Percentiles rank a stretch among this genome's conserved stretches.
phyloP scores from a whole-genome alignment of 2,888 invertebrate genomes.

The Eupsilia transversa region DNA sequence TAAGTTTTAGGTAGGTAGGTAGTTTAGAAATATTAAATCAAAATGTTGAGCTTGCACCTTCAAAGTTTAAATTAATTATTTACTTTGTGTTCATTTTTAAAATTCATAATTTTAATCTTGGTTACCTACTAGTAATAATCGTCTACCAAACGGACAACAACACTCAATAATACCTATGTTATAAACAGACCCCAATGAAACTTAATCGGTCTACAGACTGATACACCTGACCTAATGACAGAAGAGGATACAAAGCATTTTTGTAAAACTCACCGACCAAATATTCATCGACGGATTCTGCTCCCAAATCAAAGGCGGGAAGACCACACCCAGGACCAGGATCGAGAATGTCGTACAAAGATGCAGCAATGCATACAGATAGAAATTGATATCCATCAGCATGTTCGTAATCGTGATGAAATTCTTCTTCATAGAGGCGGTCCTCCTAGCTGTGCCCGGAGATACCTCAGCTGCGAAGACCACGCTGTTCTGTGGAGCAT shows the following conservation, averaged over 20 bases:
- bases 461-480: slow-evolving; percentile 83
- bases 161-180: too few relatives aligned
- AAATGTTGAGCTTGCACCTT: too few relatives aligned
- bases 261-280: slow-evolving; percentile 81
- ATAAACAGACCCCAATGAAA: too few relatives aligned
- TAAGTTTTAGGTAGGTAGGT: too few relatives aligned
- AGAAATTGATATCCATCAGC: slow-evolving; percentile 88
- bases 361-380: slow-evolving; percentile 89
- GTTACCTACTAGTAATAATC: too few relatives aligned
- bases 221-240: background rate
- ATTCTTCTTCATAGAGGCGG: slow-evolving; percentile 85
- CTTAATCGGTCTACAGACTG: too few relatives aligned
- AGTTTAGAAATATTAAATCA: too few relatives aligned
- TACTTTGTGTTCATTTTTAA: too few relatives aligned
- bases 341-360: slow-evolving; percentile 89
- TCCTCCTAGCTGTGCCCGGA: slow-evolving; percentile 84
- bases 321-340: slow-evolving; percentile 88
- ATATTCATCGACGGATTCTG: slow-evolving; percentile 83
- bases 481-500: slow-evolving; percentile 80
- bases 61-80: too few relatives aligned
- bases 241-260: background rate
- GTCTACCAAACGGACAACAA: too few relatives aligned
- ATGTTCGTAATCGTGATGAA: slow-evolving; percentile 85
- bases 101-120: too few relatives aligned
- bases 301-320: slow-evolving; percentile 89